phyloP scores from a whole-genome alignment of 1,140 invertebrate species.

The Orussus abietinus region DNA sequence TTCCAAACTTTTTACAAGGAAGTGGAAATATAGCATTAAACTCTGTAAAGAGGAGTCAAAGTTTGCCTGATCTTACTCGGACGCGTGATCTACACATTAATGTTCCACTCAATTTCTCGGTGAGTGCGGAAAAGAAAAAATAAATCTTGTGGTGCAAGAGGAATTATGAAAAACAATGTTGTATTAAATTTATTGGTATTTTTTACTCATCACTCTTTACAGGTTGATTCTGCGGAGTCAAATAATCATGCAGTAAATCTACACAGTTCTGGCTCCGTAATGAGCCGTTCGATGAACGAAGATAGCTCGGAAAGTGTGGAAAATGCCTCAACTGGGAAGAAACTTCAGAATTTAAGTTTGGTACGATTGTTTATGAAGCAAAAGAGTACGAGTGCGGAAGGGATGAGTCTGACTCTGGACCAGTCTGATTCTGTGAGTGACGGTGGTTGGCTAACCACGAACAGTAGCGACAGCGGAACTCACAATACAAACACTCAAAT shows the following conservation, averaged over 20 bases:
- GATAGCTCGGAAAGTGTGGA: constrained; percentile 49
- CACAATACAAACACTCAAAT: constrained; percentile 39
- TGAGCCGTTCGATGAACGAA: constrained; percentile 47
- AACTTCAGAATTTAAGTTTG: constrained; percentile 67
- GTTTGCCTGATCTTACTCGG: constrained; percentile 43
- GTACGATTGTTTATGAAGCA: constrained; percentile 89
- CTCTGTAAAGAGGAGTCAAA: constrained; percentile 38
- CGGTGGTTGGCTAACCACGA: constrained; percentile 42
- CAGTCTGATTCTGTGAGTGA: constrained; percentile 45
- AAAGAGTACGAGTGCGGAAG: constrained; percentile 74
- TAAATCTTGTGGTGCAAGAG: background rate
- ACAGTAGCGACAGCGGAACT: constrained; percentile 39
- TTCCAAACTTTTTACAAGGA: constrained; percentile 39
- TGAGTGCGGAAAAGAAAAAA: constrained; percentile 20
- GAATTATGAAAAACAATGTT: no score
- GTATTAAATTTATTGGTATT: no score
- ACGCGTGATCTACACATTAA: constrained; percentile 31
- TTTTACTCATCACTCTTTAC: constrained; percentile 10
- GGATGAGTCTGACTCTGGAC: constrained; percentile 53
- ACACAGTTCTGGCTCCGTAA: constrained; percentile 46
- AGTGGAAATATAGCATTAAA: constrained; percentile 23
- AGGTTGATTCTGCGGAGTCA: constrained; percentile 49
- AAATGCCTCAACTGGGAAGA: constrained; percentile 50
- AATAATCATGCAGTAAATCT: constrained; percentile 38
- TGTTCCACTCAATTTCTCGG: constrained; percentile 46